phyloP scores from a whole-genome alignment of 2,888 invertebrate genomes.

The Diarsia brunnea region DNA sequence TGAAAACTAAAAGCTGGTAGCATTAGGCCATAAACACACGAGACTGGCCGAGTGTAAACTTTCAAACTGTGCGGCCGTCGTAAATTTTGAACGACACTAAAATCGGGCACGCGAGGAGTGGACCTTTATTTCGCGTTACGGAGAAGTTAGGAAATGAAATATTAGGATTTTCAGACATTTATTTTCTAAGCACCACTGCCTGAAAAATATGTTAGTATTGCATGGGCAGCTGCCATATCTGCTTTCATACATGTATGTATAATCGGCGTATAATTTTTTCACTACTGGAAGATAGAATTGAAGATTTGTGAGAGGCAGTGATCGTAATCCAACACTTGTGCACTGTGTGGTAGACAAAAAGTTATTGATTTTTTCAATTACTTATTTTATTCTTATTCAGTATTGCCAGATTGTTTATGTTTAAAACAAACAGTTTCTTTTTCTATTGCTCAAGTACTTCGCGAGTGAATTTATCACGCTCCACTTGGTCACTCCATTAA shows the following conservation, averaged over 20 bases:
- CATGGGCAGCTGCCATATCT: neutral
- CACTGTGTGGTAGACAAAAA: no score
- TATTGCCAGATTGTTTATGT: no score
- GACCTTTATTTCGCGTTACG: slow-evolving; percentile 39
- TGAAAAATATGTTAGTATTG: neutral
- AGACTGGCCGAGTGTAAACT: slow-evolving; percentile 54
- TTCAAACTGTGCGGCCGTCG: slow-evolving; percentile 47
- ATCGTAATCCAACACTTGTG: no score
- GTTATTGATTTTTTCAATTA: neutral
- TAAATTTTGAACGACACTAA: slow-evolving; percentile 63
- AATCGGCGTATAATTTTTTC: no score
- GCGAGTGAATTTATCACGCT: neutral
- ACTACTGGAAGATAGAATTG: no score
- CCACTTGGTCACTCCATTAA: slow-evolving; percentile 11
- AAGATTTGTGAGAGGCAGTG: no score
- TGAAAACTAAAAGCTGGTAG: slow-evolving; percentile 51
- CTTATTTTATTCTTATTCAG: neutral
- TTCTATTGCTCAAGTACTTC: neutral
- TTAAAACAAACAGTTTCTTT: neutral
- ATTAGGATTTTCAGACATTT: neutral
- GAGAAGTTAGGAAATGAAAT: slow-evolving; percentile 25
- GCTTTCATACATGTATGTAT: neutral
- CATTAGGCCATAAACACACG: slow-evolving; percentile 47
- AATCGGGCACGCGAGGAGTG: slow-evolving; percentile 50
- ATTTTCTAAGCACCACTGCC: neutral